Evolutionary conservation across 2,797 vertebrate species (phyloP).

Genomic region (Coregonus suidteri): DNA sequence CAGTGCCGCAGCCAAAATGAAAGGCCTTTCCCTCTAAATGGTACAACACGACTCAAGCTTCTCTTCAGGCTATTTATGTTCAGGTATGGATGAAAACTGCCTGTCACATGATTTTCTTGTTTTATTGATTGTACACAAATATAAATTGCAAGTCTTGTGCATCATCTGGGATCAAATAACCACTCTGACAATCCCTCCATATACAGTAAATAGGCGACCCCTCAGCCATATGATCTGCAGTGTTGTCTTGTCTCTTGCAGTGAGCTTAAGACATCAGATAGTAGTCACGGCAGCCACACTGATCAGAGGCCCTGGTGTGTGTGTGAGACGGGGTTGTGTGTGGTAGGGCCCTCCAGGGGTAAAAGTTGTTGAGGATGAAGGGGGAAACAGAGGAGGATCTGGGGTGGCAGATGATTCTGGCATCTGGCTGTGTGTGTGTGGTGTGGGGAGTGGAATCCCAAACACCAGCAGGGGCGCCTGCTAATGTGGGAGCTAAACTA

Average conservation of each 20-base stretch:
- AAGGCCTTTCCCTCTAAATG: not conserved
- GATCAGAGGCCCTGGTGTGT: not conserved
- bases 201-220: not conserved
- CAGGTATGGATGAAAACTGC: not conserved
- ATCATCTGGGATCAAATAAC: not conserved
- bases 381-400: conserved; percentile 51
- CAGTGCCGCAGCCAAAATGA: not conserved
- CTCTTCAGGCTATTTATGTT: not conserved
- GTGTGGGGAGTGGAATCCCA: conserved; percentile 62
- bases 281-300: no score
- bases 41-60: not conserved
- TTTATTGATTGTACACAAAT: not conserved
- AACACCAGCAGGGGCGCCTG: conserved; percentile 42
- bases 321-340: not conserved
- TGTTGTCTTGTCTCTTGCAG: not conserved
- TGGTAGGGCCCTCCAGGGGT: conserved; percentile 44
- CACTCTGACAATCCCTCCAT: not conserved
- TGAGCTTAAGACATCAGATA: no score
- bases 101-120: conserved; percentile 34
- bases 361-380: conserved; percentile 52
- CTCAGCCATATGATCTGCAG: not conserved
- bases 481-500: conserved; percentile 49
- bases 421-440: conserved; percentile 28
- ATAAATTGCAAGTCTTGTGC: not conserved
- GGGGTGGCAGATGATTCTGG: conserved; percentile 55